phyloP scores from a whole-genome alignment of 2,888 invertebrate species.

The Drosophila diplacantha region DNA sequence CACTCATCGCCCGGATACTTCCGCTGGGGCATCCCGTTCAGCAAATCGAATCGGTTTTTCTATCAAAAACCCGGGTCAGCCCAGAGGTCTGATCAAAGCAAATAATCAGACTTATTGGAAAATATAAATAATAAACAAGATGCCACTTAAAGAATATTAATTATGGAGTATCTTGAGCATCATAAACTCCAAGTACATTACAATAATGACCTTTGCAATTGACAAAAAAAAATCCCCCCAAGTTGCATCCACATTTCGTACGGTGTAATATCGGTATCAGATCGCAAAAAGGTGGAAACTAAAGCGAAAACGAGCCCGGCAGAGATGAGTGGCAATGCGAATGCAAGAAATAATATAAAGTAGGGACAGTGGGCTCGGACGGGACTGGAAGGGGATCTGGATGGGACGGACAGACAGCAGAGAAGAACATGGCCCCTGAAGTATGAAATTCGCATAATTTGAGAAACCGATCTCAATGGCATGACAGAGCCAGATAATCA shows the following conservation, averaged over 20 bases:
- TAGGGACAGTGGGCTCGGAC: background rate
- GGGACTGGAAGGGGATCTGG: background rate
- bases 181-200: background rate
- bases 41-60: slow-evolving; percentile 5
- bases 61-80: background rate
- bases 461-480: slow-evolving; percentile 45
- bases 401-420: background rate
- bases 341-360: slow-evolving; percentile 27
- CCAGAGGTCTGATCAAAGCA: background rate
- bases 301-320: slow-evolving; percentile 3
- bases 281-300: slow-evolving; percentile 13
- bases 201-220: background rate
- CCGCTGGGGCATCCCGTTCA: slow-evolving; percentile 7
- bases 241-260: background rate
- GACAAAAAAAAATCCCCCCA: background rate
- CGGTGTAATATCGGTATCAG: slow-evolving; percentile 31
- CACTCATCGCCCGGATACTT: slow-evolving; percentile 45
- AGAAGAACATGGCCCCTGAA: slow-evolving; percentile 36
- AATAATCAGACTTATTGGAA: background rate
- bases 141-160: background rate
- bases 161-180: background rate
- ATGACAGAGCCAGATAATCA: slow-evolving; percentile 48
- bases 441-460: slow-evolving; percentile 45
- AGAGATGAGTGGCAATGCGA: slow-evolving; percentile 13
- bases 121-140: background rate